A percentile compares a stretch with the other conserved stretches of the same genome.
Conservation (phyloP, 2,113 vertebrate genomes). For the Mystacornis crossleyi region DNA sequence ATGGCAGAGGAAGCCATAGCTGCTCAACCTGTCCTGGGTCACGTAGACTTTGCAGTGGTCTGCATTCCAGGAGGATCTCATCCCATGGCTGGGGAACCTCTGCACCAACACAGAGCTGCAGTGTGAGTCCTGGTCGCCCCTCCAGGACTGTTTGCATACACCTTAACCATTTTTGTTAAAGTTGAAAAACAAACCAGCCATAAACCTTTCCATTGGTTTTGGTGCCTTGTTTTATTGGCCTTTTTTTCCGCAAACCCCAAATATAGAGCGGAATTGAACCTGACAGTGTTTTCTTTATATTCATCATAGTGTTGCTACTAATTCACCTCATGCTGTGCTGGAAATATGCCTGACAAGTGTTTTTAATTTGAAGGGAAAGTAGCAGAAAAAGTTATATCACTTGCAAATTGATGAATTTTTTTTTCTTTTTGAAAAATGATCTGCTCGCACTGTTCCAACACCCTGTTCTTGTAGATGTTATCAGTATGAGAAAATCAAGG, state of each 20-base stretch:
- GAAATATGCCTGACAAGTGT: constrained; percentile 41
- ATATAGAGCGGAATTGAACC: not conserved
- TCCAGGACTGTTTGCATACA: not conserved
- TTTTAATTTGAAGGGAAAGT: constrained; percentile 26
- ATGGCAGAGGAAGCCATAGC: not conserved
- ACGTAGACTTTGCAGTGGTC: not conserved
- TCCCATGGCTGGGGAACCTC: not conserved
- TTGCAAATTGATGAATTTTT: constrained; percentile 23
- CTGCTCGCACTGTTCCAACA: constrained; percentile 4
- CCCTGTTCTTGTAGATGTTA: constrained; percentile 6
- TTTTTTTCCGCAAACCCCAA: not conserved
- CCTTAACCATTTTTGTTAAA: not conserved
- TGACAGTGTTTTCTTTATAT: constrained; percentile 4
- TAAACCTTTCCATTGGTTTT: not conserved
- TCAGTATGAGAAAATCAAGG: constrained; percentile 44
- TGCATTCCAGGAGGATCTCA: not conserved
- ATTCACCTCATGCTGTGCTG: constrained; percentile 2
- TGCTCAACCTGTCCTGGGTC: not conserved
- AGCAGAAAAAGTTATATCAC: constrained; percentile 7
- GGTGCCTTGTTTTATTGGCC: not conserved
- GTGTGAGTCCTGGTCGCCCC: not conserved
- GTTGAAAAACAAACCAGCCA: not conserved
- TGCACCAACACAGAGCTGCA: not conserved
- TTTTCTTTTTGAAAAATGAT: not conserved
- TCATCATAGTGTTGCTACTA: not conserved